Base-by-base conservation (phyloP, 2,113 vertebrate genomes). In the Sialia sialis region DNA sequence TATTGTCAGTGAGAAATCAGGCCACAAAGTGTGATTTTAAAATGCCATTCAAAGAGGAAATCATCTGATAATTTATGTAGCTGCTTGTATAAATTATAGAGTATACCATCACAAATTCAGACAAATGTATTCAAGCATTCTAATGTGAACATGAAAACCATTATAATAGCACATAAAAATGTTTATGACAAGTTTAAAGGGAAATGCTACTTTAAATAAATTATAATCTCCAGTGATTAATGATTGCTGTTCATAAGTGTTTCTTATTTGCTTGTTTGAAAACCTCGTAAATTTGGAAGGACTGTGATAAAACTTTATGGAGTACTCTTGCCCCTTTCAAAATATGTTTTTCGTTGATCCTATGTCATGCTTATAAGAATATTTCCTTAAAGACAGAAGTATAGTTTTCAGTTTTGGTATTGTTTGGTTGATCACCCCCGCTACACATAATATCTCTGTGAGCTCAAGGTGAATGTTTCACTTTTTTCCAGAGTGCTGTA, bases 401-500 rank as follows among this genome's bases (percentile, higher is more conserved):
- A 44, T 34, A 67, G 4, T 58, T 87, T 94, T 80, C 32, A 30
- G 21, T 46, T 80, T 90, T 73, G 15, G 2, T 70, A 10, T 44
- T 84, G 6, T 74, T 70, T 81, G 27, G 21, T 83, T 16, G 17
- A 54, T 56, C 39, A 46, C 36, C 4, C 4, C 4, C 10, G 34
- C 11, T 16, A 11, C 11, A 4, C 3, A 9, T 81, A 38, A 51
- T 66, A 22, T 66, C 20, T 75, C 30, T 55, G 4, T 60, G 46
- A 90, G 46, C 44, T 93, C 13, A 93, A 68, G 39, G 13, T 81
- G 29, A 79, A 75, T 89, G 26, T 84, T 94, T 79, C 58, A 7
- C 51, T 85, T 69, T 90, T 96, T 96, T 87, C 95, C 95, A 99
- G 98, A 94, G 67, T 63, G 84, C 96, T 38, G 97, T 98, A 55